Conservation (phyloP, 1,140 invertebrate genomes). For the Brachionus angularis region DNA sequence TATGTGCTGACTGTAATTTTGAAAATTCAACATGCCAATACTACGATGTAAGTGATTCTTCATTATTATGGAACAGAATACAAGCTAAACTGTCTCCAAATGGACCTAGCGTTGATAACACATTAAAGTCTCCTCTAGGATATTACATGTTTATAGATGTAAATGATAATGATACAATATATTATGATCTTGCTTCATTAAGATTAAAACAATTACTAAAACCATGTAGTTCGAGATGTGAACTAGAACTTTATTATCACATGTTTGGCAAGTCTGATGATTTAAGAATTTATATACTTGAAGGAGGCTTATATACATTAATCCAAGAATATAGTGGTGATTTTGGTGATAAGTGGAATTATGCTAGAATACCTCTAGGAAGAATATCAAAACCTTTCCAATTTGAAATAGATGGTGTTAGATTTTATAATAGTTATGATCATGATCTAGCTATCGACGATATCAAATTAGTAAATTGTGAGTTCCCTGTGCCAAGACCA, state of each 20-base stretch:
- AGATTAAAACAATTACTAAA: not conserved
- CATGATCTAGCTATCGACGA: conserved; percentile 56
- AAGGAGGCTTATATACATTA: conserved; percentile 54
- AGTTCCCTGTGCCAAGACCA: conserved; percentile 49
- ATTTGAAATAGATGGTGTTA: conserved; percentile 52
- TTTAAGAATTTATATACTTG: conserved; percentile 52
- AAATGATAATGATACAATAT: not conserved
- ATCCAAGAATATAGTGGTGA: conserved; percentile 65
- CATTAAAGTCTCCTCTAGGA: not conserved
- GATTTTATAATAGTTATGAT: conserved; percentile 46
- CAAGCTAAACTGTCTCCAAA: conserved; percentile 38
- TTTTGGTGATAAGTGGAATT: conserved; percentile 68
- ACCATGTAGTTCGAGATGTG: conserved; percentile 33
- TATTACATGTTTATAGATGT: conserved; percentile 21
- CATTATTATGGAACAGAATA: conserved; percentile 33
- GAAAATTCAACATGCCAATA: conserved; percentile 45
- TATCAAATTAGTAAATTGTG: conserved; percentile 53
- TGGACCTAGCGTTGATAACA: conserved; percentile 36
- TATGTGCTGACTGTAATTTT: conserved; percentile 47
- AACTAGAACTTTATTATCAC: conserved; percentile 65
- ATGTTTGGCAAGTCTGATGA: conserved; percentile 65
- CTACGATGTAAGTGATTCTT: conserved; percentile 13
- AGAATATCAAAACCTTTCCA: conserved; percentile 63
- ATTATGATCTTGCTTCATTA: not conserved
- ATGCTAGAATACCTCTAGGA: conserved; percentile 64